Evolutionary conservation across 2,888 invertebrate species (phyloP), one percentile per base, ranked within the genome.

Genomic region (Mamestra brassicae): DNA sequence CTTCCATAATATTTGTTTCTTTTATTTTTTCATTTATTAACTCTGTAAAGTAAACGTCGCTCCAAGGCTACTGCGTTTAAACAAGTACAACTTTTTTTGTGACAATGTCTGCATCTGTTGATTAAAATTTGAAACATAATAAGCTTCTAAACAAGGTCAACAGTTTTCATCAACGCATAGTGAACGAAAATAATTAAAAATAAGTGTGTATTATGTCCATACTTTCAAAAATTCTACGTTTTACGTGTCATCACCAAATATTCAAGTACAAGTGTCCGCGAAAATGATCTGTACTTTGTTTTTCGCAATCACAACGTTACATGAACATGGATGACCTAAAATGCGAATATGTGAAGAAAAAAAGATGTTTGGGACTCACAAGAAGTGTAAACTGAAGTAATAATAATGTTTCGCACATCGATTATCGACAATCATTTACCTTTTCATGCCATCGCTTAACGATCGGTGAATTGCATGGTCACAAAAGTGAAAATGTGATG

Each of bases 261-360:
- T 92, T 93, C 91, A 91, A 94, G 92, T 93, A 92, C 91, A 92
- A 94, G 94, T 95, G 93, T 95, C 93, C 91, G 95, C 95, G 93
- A 96, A 96, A 96, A 96, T 96, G 96, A 94, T 95, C 92, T 93
- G 92, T 95, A 95, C 95, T 93, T 95, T 96, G 95, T 96, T 96
- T 96, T 96, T 96, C 96, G 96, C 96, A 96, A 96, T 96, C 96
- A 96, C 96, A 96, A 95, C 96, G 96, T 96, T 96, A 96, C 96
- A 96, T 96, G 96, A 96, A 96, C 96, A 96, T 96, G 96, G 96
- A 96, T 97, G 96, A 97, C 96, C 96, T 97, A 96, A 96, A 97
- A 97, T 96, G 95, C 95, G 96, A 96, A 95, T 96, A 96, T 94
- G 94, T 95, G 92, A 95, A 96, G 95, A 96, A 94, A 96, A 94